Conservation (phyloP, 2,888 invertebrate species). For the Tuta absoluta region DNA sequence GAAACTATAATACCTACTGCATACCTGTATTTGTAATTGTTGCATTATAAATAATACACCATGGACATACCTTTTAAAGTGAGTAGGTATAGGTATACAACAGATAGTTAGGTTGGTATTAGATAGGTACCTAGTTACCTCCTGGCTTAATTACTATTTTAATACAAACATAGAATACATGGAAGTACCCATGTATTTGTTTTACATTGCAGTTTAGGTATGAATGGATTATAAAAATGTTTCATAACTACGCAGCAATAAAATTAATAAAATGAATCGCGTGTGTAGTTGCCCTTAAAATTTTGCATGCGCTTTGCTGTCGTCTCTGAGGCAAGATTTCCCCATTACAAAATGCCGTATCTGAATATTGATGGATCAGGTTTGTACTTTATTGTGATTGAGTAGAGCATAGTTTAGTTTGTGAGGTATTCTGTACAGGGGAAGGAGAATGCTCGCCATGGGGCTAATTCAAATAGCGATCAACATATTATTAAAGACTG, state of each 20-base stretch:
- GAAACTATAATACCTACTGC: too few relatives aligned
- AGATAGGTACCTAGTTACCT: too few relatives aligned
- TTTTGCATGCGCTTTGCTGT: constrained; percentile 73
- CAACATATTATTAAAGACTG: constrained; percentile 6
- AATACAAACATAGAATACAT: too few relatives aligned
- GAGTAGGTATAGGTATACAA: too few relatives aligned
- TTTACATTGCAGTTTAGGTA: too few relatives aligned
- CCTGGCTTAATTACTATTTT: too few relatives aligned
- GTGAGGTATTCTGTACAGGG: constrained; percentile 32
- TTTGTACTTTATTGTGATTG: neutral
- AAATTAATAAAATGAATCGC: constrained; percentile 43
- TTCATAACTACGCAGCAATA: constrained; percentile 43
- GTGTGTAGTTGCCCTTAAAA: constrained; percentile 33
- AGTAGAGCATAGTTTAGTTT: neutral
- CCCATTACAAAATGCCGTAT: constrained; percentile 38
- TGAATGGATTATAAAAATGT: neutral
- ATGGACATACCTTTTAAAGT: too few relatives aligned
- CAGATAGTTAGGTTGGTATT: too few relatives aligned
- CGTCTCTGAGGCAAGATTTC: constrained; percentile 66
- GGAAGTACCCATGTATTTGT: too few relatives aligned
- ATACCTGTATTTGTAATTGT: too few relatives aligned
- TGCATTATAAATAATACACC: too few relatives aligned
- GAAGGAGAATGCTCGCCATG: constrained; percentile 39
- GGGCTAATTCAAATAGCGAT: constrained; percentile 23
- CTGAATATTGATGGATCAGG: constrained; percentile 1